Percentiles rank a stretch among this genome's conserved stretches.
phyloP scores from a whole-genome alignment of 2,113 vertebrate genomes.

The Notothenia coriiceps region DNA sequence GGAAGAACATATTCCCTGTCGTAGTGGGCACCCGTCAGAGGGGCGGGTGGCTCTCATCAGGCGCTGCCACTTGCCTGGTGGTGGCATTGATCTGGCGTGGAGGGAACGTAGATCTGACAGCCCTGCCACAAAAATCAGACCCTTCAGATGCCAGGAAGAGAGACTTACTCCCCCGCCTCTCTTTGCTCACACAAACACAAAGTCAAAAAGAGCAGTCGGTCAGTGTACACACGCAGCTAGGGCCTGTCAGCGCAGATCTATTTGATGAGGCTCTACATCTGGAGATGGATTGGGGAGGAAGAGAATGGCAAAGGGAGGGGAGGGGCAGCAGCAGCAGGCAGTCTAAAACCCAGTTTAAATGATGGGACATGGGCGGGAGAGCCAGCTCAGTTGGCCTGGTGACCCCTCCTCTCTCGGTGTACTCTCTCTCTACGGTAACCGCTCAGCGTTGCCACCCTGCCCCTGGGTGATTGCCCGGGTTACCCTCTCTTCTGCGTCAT shows the following conservation, averaged over 20 bases:
- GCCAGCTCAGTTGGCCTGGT: constrained; percentile 70
- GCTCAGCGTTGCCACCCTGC: constrained; percentile 51
- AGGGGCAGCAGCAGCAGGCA: constrained; percentile 20
- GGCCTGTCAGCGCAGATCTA: constrained; percentile 73
- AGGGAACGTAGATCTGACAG: constrained; percentile 92
- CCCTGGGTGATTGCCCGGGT: constrained; percentile 71
- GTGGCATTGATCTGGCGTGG: constrained; percentile 86
- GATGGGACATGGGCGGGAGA: constrained; percentile 75
- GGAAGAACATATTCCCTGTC: constrained; percentile 97
- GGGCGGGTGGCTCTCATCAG: constrained; percentile 86
- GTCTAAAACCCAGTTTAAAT: constrained; percentile 66
- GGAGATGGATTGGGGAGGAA: constrained; percentile 45
- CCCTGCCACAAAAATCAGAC: constrained; percentile 95
- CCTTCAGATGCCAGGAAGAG: constrained; percentile 83
- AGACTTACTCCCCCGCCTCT: constrained; percentile 76
- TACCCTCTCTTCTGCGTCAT: constrained; percentile 74
- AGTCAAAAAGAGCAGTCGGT: constrained; percentile 97
- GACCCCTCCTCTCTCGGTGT: constrained; percentile 54
- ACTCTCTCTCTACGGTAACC: constrained; percentile 37
- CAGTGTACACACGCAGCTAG: constrained; percentile 85
- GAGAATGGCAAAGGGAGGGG: constrained; percentile 38
- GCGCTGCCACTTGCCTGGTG: constrained; percentile 81
- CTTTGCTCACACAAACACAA: constrained; percentile 64
- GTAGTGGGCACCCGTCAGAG: constrained; percentile 91
- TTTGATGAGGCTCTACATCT: constrained; percentile 48